Percentiles rank a stretch among this genome's conserved stretches.
phyloP scores from a whole-genome alignment of 2,888 invertebrate species.

The Ichneumon xanthorius region DNA sequence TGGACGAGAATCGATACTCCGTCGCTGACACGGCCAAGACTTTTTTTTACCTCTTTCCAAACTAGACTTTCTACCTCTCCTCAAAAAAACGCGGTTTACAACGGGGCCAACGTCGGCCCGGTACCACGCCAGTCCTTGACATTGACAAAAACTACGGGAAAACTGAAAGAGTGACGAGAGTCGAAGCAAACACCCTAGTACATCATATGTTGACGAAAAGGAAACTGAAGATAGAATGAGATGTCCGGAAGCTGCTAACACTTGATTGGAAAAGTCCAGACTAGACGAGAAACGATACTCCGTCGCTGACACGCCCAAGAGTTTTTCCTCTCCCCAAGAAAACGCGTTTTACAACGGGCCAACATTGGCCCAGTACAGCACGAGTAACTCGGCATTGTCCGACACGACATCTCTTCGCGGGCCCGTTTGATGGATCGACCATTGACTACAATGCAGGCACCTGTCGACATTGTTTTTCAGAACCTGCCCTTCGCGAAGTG shows the following conservation, averaged over 20 bases:
- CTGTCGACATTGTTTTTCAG: no score
- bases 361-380: neutral
- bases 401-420: neutral
- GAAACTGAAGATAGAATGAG: neutral
- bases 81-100: no score
- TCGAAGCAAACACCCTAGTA: constrained; percentile 7
- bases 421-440: no score
- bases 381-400: no score
- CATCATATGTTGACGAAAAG: constrained; percentile 24
- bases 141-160: neutral
- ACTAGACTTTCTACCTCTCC: no score
- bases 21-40: neutral
- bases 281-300: constrained; percentile 4
- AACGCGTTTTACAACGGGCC: neutral
- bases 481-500: no score
- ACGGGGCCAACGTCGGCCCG: constrained; percentile 7
- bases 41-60: no score
- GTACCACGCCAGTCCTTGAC: no score
- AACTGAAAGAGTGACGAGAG: constrained; percentile 1
- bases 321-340: no score
- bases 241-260: neutral
- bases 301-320: neutral
- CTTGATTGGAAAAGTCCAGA: constrained; percentile 21
- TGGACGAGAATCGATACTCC: constrained; percentile 8
- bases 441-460: no score